phyloP scores from a whole-genome alignment of 2,888 invertebrate genomes.

The Eupithecia inturbata region DNA sequence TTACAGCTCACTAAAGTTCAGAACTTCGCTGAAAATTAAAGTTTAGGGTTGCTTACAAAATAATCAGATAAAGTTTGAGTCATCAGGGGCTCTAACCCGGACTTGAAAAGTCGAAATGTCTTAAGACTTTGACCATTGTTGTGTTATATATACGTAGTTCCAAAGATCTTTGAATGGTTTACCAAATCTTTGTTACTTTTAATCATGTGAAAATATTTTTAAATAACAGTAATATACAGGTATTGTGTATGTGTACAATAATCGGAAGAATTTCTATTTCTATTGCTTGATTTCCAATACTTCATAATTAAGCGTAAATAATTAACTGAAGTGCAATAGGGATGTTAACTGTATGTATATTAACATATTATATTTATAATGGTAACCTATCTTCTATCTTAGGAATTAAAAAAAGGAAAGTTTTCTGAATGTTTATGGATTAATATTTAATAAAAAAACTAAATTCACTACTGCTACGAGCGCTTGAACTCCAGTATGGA shows the following conservation, averaged over 20 bases:
- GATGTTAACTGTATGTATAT: too few relatives aligned
- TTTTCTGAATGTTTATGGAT: too few relatives aligned
- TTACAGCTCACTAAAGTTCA: not conserved
- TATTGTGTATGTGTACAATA: not conserved
- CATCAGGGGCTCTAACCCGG: not conserved
- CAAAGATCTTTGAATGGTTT: not conserved
- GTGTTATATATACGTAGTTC: not conserved
- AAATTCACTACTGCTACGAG: too few relatives aligned
- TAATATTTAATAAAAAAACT: too few relatives aligned
- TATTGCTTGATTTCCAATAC: not conserved
- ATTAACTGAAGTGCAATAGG: too few relatives aligned
- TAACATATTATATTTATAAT: too few relatives aligned
- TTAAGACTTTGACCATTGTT: too few relatives aligned
- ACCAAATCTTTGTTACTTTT: conserved; percentile 1
- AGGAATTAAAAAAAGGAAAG: too few relatives aligned
- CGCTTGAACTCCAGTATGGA: too few relatives aligned
- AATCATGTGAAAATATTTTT: not conserved
- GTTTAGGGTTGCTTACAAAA: not conserved
- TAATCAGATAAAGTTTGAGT: not conserved
- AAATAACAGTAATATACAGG: not conserved
- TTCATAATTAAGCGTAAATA: not conserved
- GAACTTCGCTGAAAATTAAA: not conserved
- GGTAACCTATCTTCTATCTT: too few relatives aligned
- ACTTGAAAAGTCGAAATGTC: conserved; percentile 9
- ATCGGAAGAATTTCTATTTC: not conserved